Evolutionary conservation across 2,797 vertebrate genomes (phyloP).

Genomic region (Zalophus californianus): DNA sequence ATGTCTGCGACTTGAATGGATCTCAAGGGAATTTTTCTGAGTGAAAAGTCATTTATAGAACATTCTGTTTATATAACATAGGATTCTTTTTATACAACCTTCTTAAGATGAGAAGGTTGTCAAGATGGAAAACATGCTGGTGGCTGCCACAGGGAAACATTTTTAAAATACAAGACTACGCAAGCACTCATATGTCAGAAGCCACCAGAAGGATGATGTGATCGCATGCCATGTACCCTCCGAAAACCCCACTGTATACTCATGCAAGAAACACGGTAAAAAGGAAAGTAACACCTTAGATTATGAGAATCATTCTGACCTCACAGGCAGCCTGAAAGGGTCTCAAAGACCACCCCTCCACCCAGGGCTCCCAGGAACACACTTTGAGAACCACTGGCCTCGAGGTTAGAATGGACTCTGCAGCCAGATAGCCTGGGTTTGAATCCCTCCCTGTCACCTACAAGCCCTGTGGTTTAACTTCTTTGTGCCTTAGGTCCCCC

Average conservation of each 20-base stretch:
- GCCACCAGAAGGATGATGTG: neutral
- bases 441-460: neutral
- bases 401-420: neutral
- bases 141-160: neutral
- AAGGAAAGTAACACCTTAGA: neutral
- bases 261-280: accelerated
- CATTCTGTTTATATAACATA: neutral
- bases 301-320: neutral
- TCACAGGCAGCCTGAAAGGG: neutral
- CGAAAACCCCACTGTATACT: neutral
- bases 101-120: neutral
- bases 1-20: neutral
- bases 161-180: neutral
- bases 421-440: neutral
- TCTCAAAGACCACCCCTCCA: neutral
- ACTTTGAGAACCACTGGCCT: neutral
- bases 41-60: neutral
- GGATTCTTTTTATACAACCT: neutral
- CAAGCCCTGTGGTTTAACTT: neutral
- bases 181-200: neutral
- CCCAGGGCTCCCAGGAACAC: neutral
- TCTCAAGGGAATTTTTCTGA: neutral
- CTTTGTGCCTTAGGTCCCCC: neutral
- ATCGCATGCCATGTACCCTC: neutral
- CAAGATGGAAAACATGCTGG: neutral